Evolutionary conservation across 2,888 invertebrate species (phyloP).

Genomic region (Laspeyria flexula): DNA sequence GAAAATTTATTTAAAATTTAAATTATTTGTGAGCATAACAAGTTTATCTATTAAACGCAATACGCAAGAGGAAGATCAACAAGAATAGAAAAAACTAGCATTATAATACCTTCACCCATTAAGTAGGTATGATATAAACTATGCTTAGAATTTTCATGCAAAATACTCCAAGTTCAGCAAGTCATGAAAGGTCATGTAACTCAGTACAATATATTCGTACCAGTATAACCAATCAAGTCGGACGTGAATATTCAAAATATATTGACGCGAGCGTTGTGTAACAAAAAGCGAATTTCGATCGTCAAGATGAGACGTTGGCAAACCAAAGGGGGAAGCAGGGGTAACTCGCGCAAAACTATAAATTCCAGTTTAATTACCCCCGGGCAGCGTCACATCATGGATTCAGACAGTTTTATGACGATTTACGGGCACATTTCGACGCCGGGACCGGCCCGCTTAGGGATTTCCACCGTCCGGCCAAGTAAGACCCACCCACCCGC

Average conservation of each 20-base stretch:
- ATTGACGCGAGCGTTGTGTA: constrained; percentile 50
- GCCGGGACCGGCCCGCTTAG: constrained; percentile 76
- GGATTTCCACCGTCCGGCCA: constrained; percentile 61
- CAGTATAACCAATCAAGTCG: not conserved
- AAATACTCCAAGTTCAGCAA: no score
- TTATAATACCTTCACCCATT: no score
- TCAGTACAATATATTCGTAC: no score
- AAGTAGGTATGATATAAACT: no score
- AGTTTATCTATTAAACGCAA: no score
- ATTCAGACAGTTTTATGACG: constrained; percentile 91
- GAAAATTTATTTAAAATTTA: no score
- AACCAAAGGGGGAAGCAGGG: constrained; percentile 62
- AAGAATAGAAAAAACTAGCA: no score
- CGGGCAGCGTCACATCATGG: constrained; percentile 89
- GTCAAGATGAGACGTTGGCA: constrained; percentile 58
- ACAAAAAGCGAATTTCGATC: constrained; percentile 60
- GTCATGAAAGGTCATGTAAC: no score
- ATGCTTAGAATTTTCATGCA: no score
- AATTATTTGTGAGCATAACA: no score
- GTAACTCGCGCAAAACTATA: constrained; percentile 73
- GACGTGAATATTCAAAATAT: constrained; percentile 30
- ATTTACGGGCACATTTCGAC: constrained; percentile 86
- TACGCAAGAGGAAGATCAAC: no score
- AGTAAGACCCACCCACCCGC: constrained; percentile 52
- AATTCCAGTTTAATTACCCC: constrained; percentile 87